Conservation (phyloP, 2,888 invertebrate genomes). For the Lasioglossum zephyrum region DNA sequence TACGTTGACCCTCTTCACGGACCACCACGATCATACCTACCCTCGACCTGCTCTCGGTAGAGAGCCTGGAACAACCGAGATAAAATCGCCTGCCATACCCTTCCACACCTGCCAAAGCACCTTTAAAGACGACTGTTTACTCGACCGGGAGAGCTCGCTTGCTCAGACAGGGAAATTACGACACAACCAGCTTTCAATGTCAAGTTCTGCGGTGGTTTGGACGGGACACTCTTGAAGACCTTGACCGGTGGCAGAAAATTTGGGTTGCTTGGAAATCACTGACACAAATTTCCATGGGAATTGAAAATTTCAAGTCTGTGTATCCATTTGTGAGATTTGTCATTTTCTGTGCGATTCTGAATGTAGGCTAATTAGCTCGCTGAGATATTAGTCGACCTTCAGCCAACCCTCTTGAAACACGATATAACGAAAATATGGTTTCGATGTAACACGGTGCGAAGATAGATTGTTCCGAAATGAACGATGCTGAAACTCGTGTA, state of each 20-base stretch:
- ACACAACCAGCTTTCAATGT: background rate
- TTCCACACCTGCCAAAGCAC: conserved; percentile 16
- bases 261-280: too few species aligned
- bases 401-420: background rate
- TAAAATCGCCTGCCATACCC: background rate
- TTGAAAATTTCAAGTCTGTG: too few species aligned
- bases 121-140: background rate
- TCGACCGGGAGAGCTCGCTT: background rate
- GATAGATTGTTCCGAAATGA: background rate
- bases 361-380: too few species aligned
- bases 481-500: background rate
- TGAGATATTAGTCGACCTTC: background rate
- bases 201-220: background rate
- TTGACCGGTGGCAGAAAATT: too few species aligned
- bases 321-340: background rate
- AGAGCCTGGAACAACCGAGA: background rate
- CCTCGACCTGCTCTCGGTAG: background rate
- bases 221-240: background rate
- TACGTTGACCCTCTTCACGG: conserved; percentile 39
- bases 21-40: background rate
- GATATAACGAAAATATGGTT: background rate
- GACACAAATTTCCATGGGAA: too few species aligned
- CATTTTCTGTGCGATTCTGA: too few species aligned
- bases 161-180: conserved; percentile 1
- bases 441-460: too few species aligned